A percentile compares a stretch with the other conserved stretches of the same genome.
phyloP scores from a whole-genome alignment of 2,113 vertebrate genomes.

The Trinectes maculatus region DNA sequence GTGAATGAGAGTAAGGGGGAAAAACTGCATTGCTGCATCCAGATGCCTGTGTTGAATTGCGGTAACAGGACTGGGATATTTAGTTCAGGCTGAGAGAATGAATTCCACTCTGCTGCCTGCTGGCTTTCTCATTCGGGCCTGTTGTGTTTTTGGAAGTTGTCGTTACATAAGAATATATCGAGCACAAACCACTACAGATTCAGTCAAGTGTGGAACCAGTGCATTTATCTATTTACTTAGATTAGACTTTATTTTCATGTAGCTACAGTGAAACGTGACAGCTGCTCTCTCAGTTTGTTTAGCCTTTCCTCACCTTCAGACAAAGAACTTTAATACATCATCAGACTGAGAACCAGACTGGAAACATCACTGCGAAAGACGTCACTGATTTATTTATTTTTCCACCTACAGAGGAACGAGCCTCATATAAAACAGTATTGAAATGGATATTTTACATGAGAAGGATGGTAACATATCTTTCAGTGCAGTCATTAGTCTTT shows the following conservation, averaged over 20 bases:
- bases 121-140: slow-evolving; percentile 30
- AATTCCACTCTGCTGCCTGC: slow-evolving; percentile 52
- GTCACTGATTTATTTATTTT: background rate
- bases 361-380: background rate
- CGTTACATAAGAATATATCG: slow-evolving; percentile 18
- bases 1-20: slow-evolving; percentile 68
- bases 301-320: background rate
- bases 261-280: slow-evolving; percentile 1
- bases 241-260: slow-evolving; percentile 5
- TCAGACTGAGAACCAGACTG: background rate
- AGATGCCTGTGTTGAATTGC: slow-evolving; percentile 70
- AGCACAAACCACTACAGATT: background rate
- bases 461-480: background rate
- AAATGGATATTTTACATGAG: background rate
- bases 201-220: background rate
- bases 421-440: background rate
- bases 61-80: slow-evolving; percentile 59
- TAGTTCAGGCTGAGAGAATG: slow-evolving; percentile 47
- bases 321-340: background rate
- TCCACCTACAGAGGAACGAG: background rate
- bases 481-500: background rate
- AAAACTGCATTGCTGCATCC: slow-evolving; percentile 65
- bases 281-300: slow-evolving; percentile 6
- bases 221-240: background rate
- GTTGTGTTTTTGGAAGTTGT: slow-evolving; percentile 34